Conservation (phyloP, 2,888 invertebrate species). For the Tenthredo notha region DNA sequence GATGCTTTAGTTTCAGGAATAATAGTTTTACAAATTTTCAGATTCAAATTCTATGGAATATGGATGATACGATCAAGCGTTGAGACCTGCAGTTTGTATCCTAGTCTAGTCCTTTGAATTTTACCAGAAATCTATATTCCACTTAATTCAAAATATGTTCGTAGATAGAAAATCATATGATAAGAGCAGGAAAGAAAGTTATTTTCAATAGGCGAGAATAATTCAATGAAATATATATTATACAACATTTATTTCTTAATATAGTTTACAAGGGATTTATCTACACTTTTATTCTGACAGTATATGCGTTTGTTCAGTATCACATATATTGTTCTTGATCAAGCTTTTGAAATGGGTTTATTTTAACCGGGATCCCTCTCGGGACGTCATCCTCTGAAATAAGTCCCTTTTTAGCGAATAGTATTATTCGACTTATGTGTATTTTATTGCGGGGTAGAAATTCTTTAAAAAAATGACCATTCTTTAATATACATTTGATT, state of each 20-base stretch:
- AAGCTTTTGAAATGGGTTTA: neutral
- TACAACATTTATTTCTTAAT: neutral
- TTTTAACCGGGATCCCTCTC: neutral
- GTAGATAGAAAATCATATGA: neutral
- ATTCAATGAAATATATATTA: neutral
- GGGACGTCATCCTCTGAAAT: neutral
- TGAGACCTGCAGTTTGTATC: neutral
- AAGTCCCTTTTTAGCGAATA: neutral
- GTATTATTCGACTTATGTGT: neutral
- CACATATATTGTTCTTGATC: neutral
- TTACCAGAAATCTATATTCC: neutral
- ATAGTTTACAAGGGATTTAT: neutral
- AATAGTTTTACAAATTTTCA: neutral
- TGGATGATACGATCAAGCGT: neutral
- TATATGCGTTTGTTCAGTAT: neutral
- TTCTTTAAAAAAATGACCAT: neutral
- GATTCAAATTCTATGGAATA: neutral
- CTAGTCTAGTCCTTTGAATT: neutral
- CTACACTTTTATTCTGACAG: neutral
- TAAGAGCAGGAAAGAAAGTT: neutral
- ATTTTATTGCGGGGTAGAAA: neutral
- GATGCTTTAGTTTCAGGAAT: neutral
- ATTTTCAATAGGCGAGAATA: neutral
- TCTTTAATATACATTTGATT: neutral
- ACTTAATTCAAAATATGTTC: neutral